Evolutionary conservation across 2,797 vertebrate genomes (phyloP).

Genomic region (Kryptolebias ocellatus): DNA sequence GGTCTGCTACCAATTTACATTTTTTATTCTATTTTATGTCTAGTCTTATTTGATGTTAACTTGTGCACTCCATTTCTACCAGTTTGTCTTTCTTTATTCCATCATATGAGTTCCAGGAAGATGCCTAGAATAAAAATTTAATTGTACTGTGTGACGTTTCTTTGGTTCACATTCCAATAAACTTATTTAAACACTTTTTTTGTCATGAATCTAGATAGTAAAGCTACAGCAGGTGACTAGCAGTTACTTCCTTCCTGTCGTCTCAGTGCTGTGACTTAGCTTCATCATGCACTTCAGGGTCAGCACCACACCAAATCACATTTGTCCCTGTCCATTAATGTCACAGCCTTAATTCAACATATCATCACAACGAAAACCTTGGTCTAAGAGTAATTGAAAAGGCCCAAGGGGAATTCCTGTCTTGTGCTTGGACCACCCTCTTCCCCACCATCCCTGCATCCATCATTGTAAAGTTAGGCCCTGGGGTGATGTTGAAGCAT

Average conservation of each 20-base stretch:
- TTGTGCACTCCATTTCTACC: no score
- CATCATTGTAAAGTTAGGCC: constrained; percentile 78
- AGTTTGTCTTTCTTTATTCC: no score
- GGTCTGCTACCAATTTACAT: no score
- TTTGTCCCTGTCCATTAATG: constrained; percentile 79
- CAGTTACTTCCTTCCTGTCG: constrained; percentile 11
- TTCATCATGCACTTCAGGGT: constrained; percentile 61
- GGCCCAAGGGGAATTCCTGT: constrained; percentile 79
- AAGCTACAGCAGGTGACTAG: not conserved
- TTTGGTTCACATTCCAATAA: no score
- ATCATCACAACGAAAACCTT: constrained; percentile 73
- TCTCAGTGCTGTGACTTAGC: constrained; percentile 12
- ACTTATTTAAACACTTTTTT: no score
- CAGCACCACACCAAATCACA: constrained; percentile 75
- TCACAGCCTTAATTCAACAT: constrained; percentile 79
- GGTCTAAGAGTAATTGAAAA: constrained; percentile 84
- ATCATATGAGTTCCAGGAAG: no score
- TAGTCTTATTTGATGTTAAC: no score
- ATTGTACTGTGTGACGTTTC: no score
- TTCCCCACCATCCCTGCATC: constrained; percentile 65
- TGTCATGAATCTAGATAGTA: no score
- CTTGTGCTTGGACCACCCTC: constrained; percentile 59
- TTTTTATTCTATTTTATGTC: no score
- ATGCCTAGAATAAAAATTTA: no score
- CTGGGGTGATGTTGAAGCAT: constrained; percentile 72